These are phyloP conservation scores for Elaphurus davidianus DNA, from an alignment of 2,113 vertebrate genomes.

Conservation along the genomic window DNA sequence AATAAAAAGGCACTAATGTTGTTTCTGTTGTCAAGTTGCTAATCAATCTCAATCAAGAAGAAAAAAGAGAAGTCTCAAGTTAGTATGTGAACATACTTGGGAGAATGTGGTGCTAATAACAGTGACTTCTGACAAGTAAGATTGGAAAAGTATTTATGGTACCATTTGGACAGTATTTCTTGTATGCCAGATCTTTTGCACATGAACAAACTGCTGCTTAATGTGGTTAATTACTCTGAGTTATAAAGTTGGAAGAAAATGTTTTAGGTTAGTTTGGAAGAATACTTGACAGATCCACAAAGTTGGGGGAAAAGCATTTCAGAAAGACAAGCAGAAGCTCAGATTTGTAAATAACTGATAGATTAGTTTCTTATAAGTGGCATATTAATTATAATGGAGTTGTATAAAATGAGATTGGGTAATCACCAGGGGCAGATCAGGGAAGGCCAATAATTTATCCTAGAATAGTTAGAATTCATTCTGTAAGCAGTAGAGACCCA, in stretches of 20 bases:
- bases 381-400: neutral
- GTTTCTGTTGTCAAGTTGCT: neutral
- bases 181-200: neutral
- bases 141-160: neutral
- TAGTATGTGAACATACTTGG: neutral
- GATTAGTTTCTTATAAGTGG: neutral
- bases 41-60: neutral
- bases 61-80: neutral
- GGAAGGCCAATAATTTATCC: neutral
- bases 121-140: neutral
- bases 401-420: neutral
- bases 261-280: slow-evolving; percentile 20
- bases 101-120: neutral
- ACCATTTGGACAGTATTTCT: neutral
- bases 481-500: neutral
- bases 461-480: neutral
- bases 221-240: neutral
- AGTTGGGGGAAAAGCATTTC: neutral
- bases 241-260: neutral
- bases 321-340: neutral
- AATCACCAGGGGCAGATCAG: neutral
- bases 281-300: neutral
- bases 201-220: neutral
- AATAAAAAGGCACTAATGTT: neutral
- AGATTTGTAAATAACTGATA: neutral